These are phyloP conservation scores for Petrocephalus zakoni DNA, from an alignment of 2,113 vertebrate species.

Conservation along the genomic window DNA sequence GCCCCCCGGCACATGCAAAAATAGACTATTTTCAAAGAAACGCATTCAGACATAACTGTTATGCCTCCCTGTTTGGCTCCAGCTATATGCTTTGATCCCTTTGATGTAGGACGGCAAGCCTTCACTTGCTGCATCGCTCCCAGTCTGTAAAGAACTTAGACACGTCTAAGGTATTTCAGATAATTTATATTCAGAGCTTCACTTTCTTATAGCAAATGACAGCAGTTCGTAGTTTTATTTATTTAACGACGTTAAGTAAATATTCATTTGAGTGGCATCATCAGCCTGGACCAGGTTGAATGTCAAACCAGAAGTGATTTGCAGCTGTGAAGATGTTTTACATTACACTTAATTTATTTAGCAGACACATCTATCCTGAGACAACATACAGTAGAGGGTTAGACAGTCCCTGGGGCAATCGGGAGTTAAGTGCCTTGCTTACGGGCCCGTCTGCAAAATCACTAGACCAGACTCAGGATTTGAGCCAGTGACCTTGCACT, in stretches of 20 bases:
- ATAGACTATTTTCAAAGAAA: slow-evolving; percentile 3
- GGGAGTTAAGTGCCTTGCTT: neutral
- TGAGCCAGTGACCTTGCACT: neutral
- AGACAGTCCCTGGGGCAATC: neutral
- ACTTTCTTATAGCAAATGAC: neutral
- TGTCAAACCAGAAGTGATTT: neutral
- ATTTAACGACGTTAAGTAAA: neutral
- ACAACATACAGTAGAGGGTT: neutral
- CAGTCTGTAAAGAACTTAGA: neutral
- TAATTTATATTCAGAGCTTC: neutral
- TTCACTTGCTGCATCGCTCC: slow-evolving; percentile 6
- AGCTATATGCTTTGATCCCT: slow-evolving; percentile 4
- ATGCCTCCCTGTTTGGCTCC: neutral
- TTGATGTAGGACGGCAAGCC: slow-evolving; percentile 19
- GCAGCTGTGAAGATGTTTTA: neutral
- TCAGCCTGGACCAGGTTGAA: neutral
- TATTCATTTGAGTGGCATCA: neutral
- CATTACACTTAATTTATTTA: neutral
- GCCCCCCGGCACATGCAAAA: neutral
- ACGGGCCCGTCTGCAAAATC: neutral
- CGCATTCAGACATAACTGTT: neutral
- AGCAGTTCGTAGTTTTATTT: neutral
- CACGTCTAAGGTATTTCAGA: neutral
- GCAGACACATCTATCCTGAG: neutral
- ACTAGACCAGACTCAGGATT: neutral